Evolutionary conservation across 2,888 invertebrate genomes (phyloP).

Genomic region (Hydrotaea diabolus): DNA sequence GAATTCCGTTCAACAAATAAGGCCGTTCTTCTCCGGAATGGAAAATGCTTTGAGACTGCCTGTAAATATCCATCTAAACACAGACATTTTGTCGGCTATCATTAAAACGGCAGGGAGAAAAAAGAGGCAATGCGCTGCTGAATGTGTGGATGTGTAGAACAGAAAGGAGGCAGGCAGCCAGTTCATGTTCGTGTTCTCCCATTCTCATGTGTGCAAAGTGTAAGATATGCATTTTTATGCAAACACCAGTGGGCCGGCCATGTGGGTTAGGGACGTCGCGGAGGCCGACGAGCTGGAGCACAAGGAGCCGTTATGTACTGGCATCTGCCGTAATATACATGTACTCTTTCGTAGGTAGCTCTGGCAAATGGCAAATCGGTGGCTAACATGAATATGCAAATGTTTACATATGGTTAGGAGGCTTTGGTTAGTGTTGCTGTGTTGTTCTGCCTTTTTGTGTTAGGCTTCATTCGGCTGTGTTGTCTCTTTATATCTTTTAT

Average conservation of each 20-base stretch:
- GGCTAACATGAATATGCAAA: slow-evolving; percentile 40
- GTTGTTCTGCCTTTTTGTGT: slow-evolving; percentile 24
- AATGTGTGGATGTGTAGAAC: slow-evolving; percentile 1
- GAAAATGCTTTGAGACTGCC: not conserved
- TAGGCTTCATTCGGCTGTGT: slow-evolving; percentile 13
- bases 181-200: not conserved
- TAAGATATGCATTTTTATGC: slow-evolving; percentile 63
- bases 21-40: slow-evolving; percentile 9
- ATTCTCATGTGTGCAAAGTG: slow-evolving; percentile 29
- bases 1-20: slow-evolving; percentile 11
- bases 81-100: slow-evolving; percentile 30
- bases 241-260: slow-evolving; percentile 44
- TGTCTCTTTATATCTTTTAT: slow-evolving; percentile 35
- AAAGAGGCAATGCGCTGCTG: not conserved
- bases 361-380: slow-evolving; percentile 30
- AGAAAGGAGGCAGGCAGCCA: not conserved
- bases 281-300: not conserved
- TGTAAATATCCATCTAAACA: slow-evolving; percentile 33
- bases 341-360: not conserved
- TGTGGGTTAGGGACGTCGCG: not conserved
- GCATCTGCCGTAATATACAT: slow-evolving; percentile 6
- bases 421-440: slow-evolving; percentile 23
- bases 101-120: not conserved
- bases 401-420: slow-evolving; percentile 40
- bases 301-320: slow-evolving; percentile 7